phyloP scores from a whole-genome alignment of 2,797 vertebrate species.

The Carapus acus region DNA sequence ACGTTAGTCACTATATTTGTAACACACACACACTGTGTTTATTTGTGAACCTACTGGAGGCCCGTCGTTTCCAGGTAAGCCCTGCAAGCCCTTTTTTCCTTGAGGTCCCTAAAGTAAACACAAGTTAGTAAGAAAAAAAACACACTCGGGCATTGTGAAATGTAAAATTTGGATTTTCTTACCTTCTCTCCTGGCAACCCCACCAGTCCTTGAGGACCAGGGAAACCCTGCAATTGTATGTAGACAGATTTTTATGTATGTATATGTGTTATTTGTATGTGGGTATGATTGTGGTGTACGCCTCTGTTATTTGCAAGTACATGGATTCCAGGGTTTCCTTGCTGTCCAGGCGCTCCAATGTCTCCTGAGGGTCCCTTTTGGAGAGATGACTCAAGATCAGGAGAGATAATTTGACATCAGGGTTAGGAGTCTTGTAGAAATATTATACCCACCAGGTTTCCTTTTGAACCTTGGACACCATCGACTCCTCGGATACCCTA shows the following conservation, averaged over 20 bases:
- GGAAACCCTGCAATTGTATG: constrained; percentile 80
- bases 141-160: background rate
- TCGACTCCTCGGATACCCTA: constrained; percentile 91
- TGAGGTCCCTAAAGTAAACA: constrained; percentile 79
- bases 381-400: constrained; percentile 23
- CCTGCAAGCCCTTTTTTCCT: constrained; percentile 89
- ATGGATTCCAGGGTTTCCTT: constrained; percentile 92
- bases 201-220: constrained; percentile 90
- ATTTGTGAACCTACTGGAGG: constrained; percentile 78
- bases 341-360: constrained; percentile 87
- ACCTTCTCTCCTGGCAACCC: constrained; percentile 95
- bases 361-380: constrained; percentile 85
- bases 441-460: constrained; percentile 80
- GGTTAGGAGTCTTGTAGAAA: background rate
- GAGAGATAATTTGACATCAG: background rate
- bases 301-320: constrained; percentile 60
- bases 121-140: background rate
- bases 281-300: constrained; percentile 11
- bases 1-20: constrained; percentile 5
- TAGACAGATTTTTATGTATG: constrained; percentile 12
- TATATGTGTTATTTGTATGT: background rate
- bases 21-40: constrained; percentile 1
- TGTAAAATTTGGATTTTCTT: constrained; percentile 22
- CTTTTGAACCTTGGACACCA: constrained; percentile 88
- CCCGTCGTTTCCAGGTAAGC: constrained; percentile 90